Percentiles rank a stretch among this genome's conserved stretches.
These are phyloP conservation scores for Aphaenogaster rudis DNA, from an alignment of 1,140 invertebrate genomes.

Conservation along the genomic window DNA sequence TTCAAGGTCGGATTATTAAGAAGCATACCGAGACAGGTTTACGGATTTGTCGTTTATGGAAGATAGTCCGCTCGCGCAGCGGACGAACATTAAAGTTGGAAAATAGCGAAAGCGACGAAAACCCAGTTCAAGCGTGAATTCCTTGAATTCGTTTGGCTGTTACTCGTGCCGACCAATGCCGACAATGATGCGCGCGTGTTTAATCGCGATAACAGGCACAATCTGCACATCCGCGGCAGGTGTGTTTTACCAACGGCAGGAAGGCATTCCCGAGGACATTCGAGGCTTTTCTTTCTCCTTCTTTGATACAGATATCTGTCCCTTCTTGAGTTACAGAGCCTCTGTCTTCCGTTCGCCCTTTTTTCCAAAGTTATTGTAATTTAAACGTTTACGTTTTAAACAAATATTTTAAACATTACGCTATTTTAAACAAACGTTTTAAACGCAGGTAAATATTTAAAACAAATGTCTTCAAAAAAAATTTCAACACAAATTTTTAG, in stretches of 20 bases:
- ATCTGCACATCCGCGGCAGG: conserved; percentile 25
- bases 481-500: not conserved
- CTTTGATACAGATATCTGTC: not conserved
- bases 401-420: not conserved
- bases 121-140: not conserved
- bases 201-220: conserved; percentile 34
- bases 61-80: conserved; percentile 6
- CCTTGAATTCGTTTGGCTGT: not conserved
- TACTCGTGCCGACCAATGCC: not conserved
- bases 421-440: not conserved
- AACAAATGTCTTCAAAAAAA: not conserved
- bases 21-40: conserved; percentile 68
- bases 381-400: not conserved
- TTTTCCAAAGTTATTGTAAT: not conserved
- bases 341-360: not conserved
- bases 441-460: not conserved
- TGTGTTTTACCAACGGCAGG: conserved; percentile 25
- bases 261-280: conserved; percentile 30
- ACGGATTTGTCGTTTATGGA: conserved; percentile 56
- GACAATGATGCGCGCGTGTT: conserved; percentile 12
- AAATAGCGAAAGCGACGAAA: conserved; percentile 68
- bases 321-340: not conserved
- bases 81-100: not conserved
- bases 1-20: conserved; percentile 72
- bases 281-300: not conserved